Base-by-base conservation (phyloP, 2,888 invertebrate species). In the Nomada hirtipes region DNA sequence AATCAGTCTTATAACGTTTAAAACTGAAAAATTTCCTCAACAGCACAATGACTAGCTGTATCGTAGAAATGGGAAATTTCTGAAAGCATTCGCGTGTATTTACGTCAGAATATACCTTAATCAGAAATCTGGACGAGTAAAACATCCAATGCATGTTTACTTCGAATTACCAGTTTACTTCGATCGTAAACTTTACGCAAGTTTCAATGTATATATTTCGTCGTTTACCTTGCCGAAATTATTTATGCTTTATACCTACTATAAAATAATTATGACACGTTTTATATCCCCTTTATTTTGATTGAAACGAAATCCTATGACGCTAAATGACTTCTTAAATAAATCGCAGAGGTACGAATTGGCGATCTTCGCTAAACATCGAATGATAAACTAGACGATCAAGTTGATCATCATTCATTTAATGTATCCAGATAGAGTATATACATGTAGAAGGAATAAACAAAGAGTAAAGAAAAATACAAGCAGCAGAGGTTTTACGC, bases 401-500 rank as follows among this genome's bases (percentile, higher is more conserved):
- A 20, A n/a, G 11, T 42, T 61, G 18, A 36, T 61, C 15, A 13
- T 2, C 13, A 18, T 18, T 52, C 20, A 10, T 67, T 20, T 10
- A 15, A 55, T 23, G 42, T 3, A 59, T 1, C 13, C 26, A n/a
- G 29, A 10, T 23, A 10, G 9, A 42, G 23, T 36, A 15, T 10
- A 23, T 26, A 11, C 18, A 11, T 9, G 18, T 4, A 20, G 2
- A 9, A 4, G 7, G 2, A 60, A 60, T 4, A 59, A 15, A 69
- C 18, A 59, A 23, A 4, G 26, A 57, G 11, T 7, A 53, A 13
- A 44, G 23, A 61, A 29, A n/a, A 55, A 44, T 23, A 60, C 59
- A 13, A 11, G 18, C 59, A 57, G 10, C 4, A 13, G 13, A 67
- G 2, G 29, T 61, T 26, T 65, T 79, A 81, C 76, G 29, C n/a